Percentiles rank a stretch among this genome's conserved stretches.
These are phyloP conservation scores for Apostichopus japonicus DNA, from an alignment of 35 echinoderm and acorn worm genomes.

Conservation along the genomic window DNA sequence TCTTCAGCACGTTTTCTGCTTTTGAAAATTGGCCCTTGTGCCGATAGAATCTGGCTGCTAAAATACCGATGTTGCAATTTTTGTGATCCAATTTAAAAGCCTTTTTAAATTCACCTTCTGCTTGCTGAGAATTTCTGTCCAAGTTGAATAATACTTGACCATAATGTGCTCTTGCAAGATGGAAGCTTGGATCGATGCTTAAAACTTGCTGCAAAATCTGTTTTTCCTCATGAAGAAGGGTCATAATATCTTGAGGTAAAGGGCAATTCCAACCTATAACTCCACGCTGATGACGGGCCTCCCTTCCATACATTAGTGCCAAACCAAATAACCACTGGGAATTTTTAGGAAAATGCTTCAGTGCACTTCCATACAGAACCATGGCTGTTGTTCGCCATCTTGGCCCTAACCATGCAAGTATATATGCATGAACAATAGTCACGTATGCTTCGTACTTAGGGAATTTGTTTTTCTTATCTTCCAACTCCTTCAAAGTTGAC, in stretches of 20 bases:
- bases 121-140: neutral
- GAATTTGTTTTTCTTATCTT: neutral
- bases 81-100: neutral
- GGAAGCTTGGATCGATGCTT: neutral
- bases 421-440: neutral
- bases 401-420: constrained; percentile 25
- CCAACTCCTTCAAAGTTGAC: neutral
- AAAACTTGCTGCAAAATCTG: neutral
- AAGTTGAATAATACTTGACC: neutral
- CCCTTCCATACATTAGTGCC: constrained; percentile 16
- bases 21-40: neutral
- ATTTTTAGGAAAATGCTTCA: neutral
- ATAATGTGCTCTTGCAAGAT: neutral
- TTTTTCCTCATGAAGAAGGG: neutral
- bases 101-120: neutral
- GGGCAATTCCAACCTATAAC: neutral
- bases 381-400: neutral
- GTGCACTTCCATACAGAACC: neutral
- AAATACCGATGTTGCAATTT: neutral
- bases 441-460: neutral
- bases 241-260: neutral
- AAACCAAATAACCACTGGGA: constrained; percentile 28
- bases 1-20: neutral
- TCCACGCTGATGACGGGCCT: neutral
- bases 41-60: neutral